These are phyloP conservation scores for Malurus splendens DNA, from an alignment of 2,797 vertebrate genomes.

Conservation along the genomic window DNA sequence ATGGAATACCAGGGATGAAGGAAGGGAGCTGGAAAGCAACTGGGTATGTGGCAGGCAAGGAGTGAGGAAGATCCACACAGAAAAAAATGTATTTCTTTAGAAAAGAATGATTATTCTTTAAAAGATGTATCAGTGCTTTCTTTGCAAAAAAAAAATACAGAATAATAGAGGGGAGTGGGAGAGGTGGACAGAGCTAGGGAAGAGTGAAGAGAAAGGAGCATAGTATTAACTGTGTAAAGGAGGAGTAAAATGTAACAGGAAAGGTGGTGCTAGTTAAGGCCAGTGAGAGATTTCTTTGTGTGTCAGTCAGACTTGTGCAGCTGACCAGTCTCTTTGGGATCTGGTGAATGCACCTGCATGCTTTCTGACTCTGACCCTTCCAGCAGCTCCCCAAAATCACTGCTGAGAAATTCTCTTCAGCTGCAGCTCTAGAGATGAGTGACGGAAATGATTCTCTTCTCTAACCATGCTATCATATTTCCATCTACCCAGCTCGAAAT, in stretches of 20 bases:
- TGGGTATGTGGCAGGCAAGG: background rate
- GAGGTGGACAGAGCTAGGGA: background rate
- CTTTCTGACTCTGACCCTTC: background rate
- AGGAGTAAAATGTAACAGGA: background rate
- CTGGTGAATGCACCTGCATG: accelerated
- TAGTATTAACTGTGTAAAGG: background rate
- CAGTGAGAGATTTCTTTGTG: background rate
- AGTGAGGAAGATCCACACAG: background rate
- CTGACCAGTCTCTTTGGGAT: background rate
- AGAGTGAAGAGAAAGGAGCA: background rate
- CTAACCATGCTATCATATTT: background rate
- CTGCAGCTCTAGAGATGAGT: background rate
- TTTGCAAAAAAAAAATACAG: background rate
- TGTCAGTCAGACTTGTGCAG: background rate
- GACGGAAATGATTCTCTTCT: background rate
- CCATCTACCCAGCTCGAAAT: conserved; percentile 10
- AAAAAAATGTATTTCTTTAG: background rate
- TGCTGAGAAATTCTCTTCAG: background rate
- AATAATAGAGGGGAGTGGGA: background rate
- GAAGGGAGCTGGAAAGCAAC: background rate
- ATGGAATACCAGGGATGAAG: background rate
- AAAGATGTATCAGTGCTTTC: background rate
- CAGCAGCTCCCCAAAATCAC: background rate
- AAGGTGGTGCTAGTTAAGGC: background rate
- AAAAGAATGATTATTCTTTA: background rate